phyloP scores from a whole-genome alignment of 2,888 invertebrate species.

The Aspidiotus destructor region DNA sequence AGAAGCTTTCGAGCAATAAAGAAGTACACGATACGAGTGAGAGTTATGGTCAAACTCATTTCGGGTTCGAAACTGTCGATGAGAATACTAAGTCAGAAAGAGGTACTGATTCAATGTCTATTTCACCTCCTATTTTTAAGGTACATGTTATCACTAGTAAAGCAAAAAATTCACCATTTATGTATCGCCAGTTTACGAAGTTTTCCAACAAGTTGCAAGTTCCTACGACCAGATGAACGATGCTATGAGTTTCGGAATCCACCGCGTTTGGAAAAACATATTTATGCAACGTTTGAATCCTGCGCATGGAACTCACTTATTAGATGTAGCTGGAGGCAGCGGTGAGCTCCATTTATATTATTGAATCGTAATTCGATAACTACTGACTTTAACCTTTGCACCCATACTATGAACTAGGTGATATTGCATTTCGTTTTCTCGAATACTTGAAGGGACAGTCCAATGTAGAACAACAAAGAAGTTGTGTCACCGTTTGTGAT shows the following conservation, averaged over 20 bases:
- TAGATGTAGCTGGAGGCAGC: constrained; percentile 98
- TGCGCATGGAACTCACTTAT: constrained; percentile 59
- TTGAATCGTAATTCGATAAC: not conserved
- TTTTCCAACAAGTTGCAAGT: constrained; percentile 87
- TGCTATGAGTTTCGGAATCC: constrained; percentile 89
- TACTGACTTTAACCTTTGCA: too few species aligned
- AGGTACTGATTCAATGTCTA: constrained; percentile 33
- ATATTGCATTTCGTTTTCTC: constrained; percentile 76
- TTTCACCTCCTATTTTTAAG: not conserved
- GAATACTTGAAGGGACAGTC: constrained; percentile 45
- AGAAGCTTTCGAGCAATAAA: too few species aligned
- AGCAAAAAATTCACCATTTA: too few species aligned
- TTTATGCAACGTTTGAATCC: constrained; percentile 74
- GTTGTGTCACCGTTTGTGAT: constrained; percentile 72
- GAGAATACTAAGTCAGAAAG: constrained; percentile 37
- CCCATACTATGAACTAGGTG: constrained; percentile 49
- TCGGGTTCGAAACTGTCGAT: constrained; percentile 38
- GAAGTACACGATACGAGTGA: not conserved
- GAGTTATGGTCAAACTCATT: constrained; percentile 37
- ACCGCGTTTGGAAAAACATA: constrained; percentile 92
- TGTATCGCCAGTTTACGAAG: constrained; percentile 62
- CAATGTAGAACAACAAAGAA: constrained; percentile 40
- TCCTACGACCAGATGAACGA: constrained; percentile 98
- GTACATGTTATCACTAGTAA: too few species aligned
- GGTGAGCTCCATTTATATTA: constrained; percentile 45